These are phyloP conservation scores for Turritopsis rubra DNA, from an alignment of 30 jellyfish, hydroid and myxozoan genomes.

Conservation along the genomic window DNA sequence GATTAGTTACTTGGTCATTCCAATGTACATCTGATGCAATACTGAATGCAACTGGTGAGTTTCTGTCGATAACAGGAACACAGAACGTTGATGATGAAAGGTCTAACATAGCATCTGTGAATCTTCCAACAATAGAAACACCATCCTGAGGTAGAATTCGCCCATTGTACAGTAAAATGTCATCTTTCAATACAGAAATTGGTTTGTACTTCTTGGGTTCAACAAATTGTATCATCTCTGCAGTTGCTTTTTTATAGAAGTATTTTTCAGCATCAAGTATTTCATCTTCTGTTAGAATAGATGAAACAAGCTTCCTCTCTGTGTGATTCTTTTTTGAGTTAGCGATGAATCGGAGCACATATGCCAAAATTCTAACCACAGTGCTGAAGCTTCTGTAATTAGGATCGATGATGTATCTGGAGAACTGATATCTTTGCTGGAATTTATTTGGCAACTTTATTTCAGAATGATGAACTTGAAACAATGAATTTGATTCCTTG, in stretches of 20 bases:
- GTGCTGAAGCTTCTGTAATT: conserved; percentile 1
- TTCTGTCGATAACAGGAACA: conserved; percentile 15
- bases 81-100: conserved; percentile 14
- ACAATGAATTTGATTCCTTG: not conserved
- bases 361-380: conserved; percentile 23
- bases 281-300: not conserved
- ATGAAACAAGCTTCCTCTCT: not conserved
- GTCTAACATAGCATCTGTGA: conserved; percentile 5
- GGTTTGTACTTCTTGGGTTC: not conserved
- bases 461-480: conserved; percentile 9
- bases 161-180: conserved; percentile 2
- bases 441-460: not conserved
- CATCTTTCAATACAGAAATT: not conserved
- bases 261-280: not conserved
- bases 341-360: not conserved
- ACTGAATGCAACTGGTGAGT: conserved; percentile 20
- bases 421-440: conserved; percentile 8
- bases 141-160: conserved; percentile 14
- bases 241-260: not conserved
- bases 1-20: not conserved
- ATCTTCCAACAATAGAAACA: conserved; percentile 12
- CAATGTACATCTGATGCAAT: not conserved
- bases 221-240: not conserved
- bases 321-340: not conserved
- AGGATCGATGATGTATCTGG: conserved; percentile 21